Evolutionary conservation across 2,888 invertebrate species (phyloP).

Genomic region (Sarcophaga caerulescens): DNA sequence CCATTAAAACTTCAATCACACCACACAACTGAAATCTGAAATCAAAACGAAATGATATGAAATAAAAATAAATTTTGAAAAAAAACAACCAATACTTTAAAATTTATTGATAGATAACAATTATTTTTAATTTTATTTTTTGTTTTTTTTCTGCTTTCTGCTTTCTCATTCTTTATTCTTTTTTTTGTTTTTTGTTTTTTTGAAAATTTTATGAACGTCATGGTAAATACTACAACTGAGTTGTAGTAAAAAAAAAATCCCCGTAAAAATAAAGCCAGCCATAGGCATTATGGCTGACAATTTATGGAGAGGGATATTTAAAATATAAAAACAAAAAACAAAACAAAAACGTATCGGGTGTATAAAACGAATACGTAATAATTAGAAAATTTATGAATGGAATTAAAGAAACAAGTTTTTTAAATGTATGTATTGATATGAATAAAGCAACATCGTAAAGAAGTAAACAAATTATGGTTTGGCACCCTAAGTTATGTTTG

Average conservation of each 20-base stretch:
- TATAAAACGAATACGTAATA: not conserved
- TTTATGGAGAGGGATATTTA: not conserved
- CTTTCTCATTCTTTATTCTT: too few relatives aligned
- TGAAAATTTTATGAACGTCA: not conserved
- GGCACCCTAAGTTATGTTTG: too few relatives aligned
- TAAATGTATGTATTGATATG: too few relatives aligned
- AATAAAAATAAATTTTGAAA: not conserved
- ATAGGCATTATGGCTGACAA: not conserved
- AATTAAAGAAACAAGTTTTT: not conserved
- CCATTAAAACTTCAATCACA: conserved; percentile 26
- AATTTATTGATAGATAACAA: conserved; percentile 7
- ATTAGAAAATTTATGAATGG: not conserved
- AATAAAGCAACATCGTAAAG: too few relatives aligned
- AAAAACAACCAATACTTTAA: conserved; percentile 13
- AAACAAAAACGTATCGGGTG: too few relatives aligned
- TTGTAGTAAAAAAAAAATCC: too few relatives aligned
- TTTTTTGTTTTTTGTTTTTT: not conserved
- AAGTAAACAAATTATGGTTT: too few relatives aligned
- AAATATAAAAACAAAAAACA: not conserved
- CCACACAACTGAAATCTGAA: not conserved
- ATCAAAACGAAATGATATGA: not conserved
- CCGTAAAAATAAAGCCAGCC: not conserved
- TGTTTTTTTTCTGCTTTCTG: too few relatives aligned
- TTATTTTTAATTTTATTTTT: not conserved
- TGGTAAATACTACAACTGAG: not conserved